Percentiles rank a stretch among this genome's conserved stretches.
Evolutionary conservation across 2,797 vertebrate genomes (phyloP).

Genomic region (Dicrostonyx torquatus): DNA sequence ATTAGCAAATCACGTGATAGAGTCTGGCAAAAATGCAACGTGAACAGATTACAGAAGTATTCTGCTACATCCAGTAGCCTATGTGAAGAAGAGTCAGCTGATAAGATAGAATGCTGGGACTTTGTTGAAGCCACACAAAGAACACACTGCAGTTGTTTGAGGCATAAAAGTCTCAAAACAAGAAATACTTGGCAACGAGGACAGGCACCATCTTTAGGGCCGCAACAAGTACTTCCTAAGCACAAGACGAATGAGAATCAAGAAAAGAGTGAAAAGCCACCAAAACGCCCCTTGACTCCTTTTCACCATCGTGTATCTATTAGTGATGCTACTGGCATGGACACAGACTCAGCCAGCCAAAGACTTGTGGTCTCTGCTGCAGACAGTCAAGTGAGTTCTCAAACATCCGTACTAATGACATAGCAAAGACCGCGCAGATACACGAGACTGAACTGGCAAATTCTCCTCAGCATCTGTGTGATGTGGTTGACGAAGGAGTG

Average conservation of each 20-base stretch:
- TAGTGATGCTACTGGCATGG: constrained; percentile 92
- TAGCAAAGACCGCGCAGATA: constrained; percentile 92
- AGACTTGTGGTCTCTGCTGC: constrained; percentile 92
- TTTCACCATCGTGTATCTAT: constrained; percentile 96
- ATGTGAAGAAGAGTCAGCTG: constrained; percentile 91
- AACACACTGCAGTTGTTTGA: constrained; percentile 96
- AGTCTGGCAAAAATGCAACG: constrained; percentile 99
- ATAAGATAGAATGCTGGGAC: constrained; percentile 94
- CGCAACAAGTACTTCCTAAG: constrained; percentile 92
- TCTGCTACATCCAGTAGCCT: constrained; percentile 93
- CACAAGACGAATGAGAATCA: constrained; percentile 97
- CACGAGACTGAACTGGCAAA: constrained; percentile 91
- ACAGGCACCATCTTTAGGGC: constrained; percentile 90
- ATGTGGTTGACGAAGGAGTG: constrained; percentile 91
- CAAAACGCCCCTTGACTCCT: constrained; percentile 97
- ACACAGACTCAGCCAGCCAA: constrained; percentile 91
- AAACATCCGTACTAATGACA: constrained; percentile 90
- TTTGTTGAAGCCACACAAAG: constrained; percentile 96
- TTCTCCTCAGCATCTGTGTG: constrained; percentile 96
- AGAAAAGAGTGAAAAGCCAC: constrained; percentile 97
- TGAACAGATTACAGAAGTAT: constrained; percentile 97
- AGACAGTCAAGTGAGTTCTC: constrained; percentile 93
- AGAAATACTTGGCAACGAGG: constrained; percentile 92
- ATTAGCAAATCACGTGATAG: constrained; percentile 94
- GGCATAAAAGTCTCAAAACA: constrained; percentile 96